phyloP scores from a whole-genome alignment of 2,113 vertebrate genomes.

The Passer domesticus region DNA sequence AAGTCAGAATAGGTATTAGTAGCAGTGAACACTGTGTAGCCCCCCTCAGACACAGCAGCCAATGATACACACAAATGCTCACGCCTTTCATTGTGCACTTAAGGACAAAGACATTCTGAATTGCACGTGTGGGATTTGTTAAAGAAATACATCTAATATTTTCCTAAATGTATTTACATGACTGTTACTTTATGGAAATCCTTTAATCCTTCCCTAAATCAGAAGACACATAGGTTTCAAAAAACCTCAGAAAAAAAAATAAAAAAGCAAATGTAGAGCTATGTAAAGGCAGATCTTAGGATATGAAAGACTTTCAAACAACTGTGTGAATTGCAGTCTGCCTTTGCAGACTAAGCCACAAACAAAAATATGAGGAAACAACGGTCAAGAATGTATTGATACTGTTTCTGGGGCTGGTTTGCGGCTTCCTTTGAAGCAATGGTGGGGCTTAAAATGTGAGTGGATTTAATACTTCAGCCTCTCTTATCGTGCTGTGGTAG shows the following conservation, averaged over 20 bases:
- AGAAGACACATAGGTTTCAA: not conserved
- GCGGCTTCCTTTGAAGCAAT: not conserved
- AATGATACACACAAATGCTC: not conserved
- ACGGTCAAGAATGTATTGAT: not conserved
- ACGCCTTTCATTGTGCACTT: not conserved
- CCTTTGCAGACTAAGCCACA: not conserved
- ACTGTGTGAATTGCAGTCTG: not conserved
- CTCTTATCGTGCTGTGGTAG: not conserved
- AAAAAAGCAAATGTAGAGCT: not conserved
- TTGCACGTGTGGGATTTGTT: not conserved
- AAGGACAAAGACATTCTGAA: conserved; percentile 9
- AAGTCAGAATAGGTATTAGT: not conserved
- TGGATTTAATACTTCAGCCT: not conserved
- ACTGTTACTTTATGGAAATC: not conserved
- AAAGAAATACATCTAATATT: not conserved
- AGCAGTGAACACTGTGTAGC: not conserved
- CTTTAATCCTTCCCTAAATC: not conserved
- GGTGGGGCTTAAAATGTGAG: not conserved
- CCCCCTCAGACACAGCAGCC: not conserved
- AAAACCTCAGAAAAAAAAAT: not conserved
- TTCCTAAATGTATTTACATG: not conserved
- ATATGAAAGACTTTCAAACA: not conserved
- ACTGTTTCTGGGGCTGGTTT: not conserved
- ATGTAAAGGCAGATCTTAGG: not conserved
- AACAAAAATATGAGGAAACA: not conserved